Percentiles rank a stretch among this genome's conserved stretches.
Evolutionary conservation across 37 sponge, comb jelly and placozoan species (phyloP).

Genomic region (Agelas oroides): DNA sequence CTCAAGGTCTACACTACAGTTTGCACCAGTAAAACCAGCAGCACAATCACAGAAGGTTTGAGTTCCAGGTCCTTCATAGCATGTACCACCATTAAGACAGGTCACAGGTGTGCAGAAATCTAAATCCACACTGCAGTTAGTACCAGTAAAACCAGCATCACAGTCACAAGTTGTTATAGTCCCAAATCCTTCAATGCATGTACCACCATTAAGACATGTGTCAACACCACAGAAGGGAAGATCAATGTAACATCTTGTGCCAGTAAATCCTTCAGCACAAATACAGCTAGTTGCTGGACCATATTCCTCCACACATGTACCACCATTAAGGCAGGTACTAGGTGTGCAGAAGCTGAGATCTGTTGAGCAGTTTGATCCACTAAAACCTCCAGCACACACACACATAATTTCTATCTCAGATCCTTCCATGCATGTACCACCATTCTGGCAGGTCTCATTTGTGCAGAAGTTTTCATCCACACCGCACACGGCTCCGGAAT

Average conservation of each 20-base stretch:
- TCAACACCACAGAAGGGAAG: neutral
- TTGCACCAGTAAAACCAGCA: too few species aligned
- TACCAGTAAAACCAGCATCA: neutral
- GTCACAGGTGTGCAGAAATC: constrained; percentile 27
- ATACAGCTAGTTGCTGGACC: constrained; percentile 29
- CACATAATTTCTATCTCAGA: neutral
- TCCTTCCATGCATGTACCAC: constrained; percentile 13
- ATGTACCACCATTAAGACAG: constrained; percentile 72
- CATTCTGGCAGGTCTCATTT: constrained; percentile 13
- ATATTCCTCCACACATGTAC: constrained; percentile 53
- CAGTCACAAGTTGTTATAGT: neutral
- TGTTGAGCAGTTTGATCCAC: neutral
- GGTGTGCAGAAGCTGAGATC: neutral
- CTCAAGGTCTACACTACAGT: too few species aligned
- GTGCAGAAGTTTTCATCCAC: too few species aligned
- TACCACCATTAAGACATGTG: neutral
- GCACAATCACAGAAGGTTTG: too few species aligned
- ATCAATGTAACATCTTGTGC: too few species aligned
- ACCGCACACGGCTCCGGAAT: too few species aligned
- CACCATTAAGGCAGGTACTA: constrained; percentile 37
- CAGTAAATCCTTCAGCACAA: constrained; percentile 55
- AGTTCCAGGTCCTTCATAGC: constrained; percentile 60
- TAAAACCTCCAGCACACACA: neutral
- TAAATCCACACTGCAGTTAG: neutral
- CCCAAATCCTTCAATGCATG: neutral